Conservation (phyloP, 1,140 invertebrate genomes). For the Hermetia illucens region DNA sequence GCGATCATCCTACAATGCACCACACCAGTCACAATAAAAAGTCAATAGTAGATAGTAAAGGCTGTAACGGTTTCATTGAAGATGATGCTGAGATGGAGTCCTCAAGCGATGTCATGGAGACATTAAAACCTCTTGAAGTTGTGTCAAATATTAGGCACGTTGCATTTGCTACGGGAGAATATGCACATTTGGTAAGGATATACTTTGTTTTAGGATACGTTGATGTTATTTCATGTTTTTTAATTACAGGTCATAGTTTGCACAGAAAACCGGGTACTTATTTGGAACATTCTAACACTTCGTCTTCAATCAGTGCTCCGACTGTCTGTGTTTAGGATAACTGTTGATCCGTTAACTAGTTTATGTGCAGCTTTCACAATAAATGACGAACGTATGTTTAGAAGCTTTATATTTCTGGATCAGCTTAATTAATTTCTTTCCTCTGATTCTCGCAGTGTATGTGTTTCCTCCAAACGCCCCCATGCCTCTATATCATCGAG, state of each 20-base stretch:
- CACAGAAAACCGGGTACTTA: conserved; percentile 35
- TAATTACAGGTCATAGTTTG: conserved; percentile 34
- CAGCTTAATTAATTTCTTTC: background rate
- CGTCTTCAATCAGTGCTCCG: conserved; percentile 31
- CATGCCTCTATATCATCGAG: conserved; percentile 35
- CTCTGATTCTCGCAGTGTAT: conserved; percentile 34
- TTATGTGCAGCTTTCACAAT: conserved; percentile 50
- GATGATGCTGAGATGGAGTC: too few relatives aligned
- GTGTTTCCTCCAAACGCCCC: conserved; percentile 42
- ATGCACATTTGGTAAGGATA: conserved; percentile 42
- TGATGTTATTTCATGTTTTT: background rate
- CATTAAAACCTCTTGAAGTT: conserved; percentile 16
- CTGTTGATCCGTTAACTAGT: conserved; percentile 45
- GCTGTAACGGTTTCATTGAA: too few relatives aligned
- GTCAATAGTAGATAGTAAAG: conserved; percentile 9
- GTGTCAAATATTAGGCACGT: conserved; percentile 28
- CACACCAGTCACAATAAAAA: conserved; percentile 14
- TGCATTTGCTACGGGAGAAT: conserved; percentile 47
- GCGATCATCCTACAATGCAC: too few relatives aligned
- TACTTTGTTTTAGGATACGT: conserved; percentile 3
- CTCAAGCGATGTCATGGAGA: too few relatives aligned
- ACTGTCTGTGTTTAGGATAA: conserved; percentile 37
- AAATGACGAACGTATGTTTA: conserved; percentile 44
- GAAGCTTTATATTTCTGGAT: conserved; percentile 10
- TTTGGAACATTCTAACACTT: conserved; percentile 59